Base-by-base conservation (phyloP, 1,140 invertebrate genomes). In the Drosophila bipectinata region DNA sequence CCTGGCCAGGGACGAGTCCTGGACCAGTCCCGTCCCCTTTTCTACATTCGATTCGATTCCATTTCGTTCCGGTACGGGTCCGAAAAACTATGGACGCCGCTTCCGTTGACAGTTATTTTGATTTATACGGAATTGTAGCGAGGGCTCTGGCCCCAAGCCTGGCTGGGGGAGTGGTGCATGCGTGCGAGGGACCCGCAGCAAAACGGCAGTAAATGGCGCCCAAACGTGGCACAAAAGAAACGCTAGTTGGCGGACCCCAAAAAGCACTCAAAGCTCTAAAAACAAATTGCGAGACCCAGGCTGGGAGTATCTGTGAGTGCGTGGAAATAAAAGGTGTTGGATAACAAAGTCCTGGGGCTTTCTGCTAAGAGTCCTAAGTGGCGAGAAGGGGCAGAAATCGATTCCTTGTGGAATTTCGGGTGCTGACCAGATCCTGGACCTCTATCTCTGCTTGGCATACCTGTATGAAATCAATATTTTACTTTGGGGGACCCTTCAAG, bases 81-180 rank as follows among this genome's bases (percentile, higher is more conserved):
- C 72, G 71, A 74, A 73, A 87, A 85, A 85, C 82, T 87, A 88
- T 88, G 75, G 83, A 81, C 75, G 82, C 66, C 83, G 83, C 63
- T 88, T 87, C 83, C 82, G 82, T 59, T 88, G 82, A 87, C 82
- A 88, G 82, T 87, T 87, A 87, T 87, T 87, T 87, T 87, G 82
- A 87, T 87, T 87, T 87, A 87, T 87, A 78, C 52, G 74, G 51
- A 74, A 71, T 80, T 85, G 72, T 85, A 77, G 72, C 53, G 55
- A 58, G 45, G 41, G 49, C 24, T 60, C 32, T 60, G 59, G 34
- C 62, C 63, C 47, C n/a, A 52, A 34, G 12, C 24, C 26, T n/a
- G 63, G 59, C 12, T 15, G 44, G 34, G 45, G 58, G 24, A 32
- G 66, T 51, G 56, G 56, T 53, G 53, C 56, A 60, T 69, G 82